Conservation (phyloP, 1,140 invertebrate species). For the Melipona quadrifasciata region DNA sequence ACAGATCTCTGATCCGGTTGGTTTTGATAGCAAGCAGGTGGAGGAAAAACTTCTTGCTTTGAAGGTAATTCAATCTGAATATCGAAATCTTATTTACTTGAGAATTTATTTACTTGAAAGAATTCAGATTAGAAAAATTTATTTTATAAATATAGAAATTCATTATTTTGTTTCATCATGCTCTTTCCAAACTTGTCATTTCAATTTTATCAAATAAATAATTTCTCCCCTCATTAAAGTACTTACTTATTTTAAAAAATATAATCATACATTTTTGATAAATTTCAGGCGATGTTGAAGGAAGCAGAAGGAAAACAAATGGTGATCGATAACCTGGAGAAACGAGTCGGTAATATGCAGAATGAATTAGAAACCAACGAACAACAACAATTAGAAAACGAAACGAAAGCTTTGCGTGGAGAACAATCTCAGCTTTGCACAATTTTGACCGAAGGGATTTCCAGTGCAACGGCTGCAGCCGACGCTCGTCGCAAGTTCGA, state of each 20-base stretch:
- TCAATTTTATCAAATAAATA: background rate
- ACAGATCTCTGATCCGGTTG: constrained; percentile 85
- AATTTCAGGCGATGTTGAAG: constrained; percentile 85
- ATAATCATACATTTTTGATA: background rate
- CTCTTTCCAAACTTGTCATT: background rate
- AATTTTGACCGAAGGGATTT: constrained; percentile 88
- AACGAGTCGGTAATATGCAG: constrained; percentile 91
- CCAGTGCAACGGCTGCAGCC: constrained; percentile 85
- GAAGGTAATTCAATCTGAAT: constrained; percentile 80
- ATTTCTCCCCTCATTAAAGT: background rate
- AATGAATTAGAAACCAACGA: constrained; percentile 92
- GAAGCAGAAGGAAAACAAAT: constrained; percentile 93
- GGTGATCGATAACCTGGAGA: constrained; percentile 90
- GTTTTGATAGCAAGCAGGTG: constrained; percentile 88
- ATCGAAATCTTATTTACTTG: too few species aligned
- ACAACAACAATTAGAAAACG: constrained; percentile 87
- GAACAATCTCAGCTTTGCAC: constrained; percentile 89
- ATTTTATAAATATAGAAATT: background rate
- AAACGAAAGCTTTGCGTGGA: constrained; percentile 84
- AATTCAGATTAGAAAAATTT: background rate
- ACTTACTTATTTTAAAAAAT: background rate
- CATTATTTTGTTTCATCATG: too few species aligned
- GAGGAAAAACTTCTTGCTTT: constrained; percentile 88
- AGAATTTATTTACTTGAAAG: background rate
- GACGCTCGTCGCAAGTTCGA: constrained; percentile 90